Base-by-base conservation (phyloP, 64 coral and sea anemone species). In the Pachyseris speciosa region DNA sequence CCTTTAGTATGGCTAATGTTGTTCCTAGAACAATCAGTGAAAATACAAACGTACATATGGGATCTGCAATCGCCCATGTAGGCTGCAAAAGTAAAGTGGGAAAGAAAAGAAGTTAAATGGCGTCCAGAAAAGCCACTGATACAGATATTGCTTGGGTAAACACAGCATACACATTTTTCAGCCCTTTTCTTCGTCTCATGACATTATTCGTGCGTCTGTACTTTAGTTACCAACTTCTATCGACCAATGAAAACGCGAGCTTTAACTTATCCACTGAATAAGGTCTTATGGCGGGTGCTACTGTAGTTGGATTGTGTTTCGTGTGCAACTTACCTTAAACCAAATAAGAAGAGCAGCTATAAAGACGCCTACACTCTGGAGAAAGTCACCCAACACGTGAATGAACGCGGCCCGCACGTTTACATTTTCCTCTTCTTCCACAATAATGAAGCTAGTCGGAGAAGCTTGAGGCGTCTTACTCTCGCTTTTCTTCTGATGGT, bases 331-430 rank as follows among this genome's bases (percentile, higher is more conserved):
- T 44, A 91, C 95, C 77, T 94, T 94, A 36, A 98, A 98, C 92
- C 92, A 94, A 84, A 99, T 95, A 33, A 95, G 83, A 53, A 99
- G 65, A 42, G 97, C 93, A 64, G 97, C 97, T 47, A 99, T 61
- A 74, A 99, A 95, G 52, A 99, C 97, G 1, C 97, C 97, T 16
- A 93, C 34, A 30, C 97, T 99, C 65, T 99, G 97, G 16, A 99
- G 88, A 44, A 99, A 93, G 67, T 99, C 97, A 17, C 97, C 97
- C 39, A 99, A 28, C 28, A 99, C 93, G 75, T 99, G 97, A 79
- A 99, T 92, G 27, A 99, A 99, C 4, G 97, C 97, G 4, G 97
- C 97, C 37, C 97, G 65, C 0, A 99, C 97, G 49, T 95, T 99
- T 0, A 98, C 96, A 12, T 95, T 94, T 52, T 99, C 85, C 0